Evolutionary conservation across 2,113 vertebrate genomes (phyloP).

Genomic region (Okapia johnstoni): DNA sequence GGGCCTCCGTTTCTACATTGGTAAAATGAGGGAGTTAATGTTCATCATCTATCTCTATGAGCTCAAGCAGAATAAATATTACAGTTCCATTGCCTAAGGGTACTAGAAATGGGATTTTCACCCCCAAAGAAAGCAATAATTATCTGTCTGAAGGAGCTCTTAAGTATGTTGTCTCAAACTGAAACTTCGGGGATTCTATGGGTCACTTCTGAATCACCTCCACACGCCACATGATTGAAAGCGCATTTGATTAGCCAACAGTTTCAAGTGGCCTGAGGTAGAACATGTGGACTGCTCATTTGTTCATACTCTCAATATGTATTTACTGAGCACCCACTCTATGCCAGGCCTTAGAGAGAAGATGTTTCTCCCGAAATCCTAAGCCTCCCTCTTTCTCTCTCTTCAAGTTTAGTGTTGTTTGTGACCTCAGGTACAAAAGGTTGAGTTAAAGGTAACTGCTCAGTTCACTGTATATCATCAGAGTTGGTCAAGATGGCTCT

Average conservation of each 20-base stretch:
- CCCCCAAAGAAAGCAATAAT: background rate
- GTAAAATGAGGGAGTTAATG: background rate
- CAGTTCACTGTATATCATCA: background rate
- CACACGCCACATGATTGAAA: background rate
- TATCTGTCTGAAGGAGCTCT: background rate
- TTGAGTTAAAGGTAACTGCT: background rate
- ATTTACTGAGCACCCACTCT: background rate
- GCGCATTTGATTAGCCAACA: background rate
- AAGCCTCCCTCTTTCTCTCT: background rate
- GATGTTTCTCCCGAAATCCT: background rate
- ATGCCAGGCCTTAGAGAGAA: background rate
- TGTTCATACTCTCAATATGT: background rate
- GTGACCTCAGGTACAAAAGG: background rate
- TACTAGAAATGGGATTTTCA: background rate
- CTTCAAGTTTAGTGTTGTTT: background rate
- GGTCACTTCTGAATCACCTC: background rate
- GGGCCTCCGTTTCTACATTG: background rate
- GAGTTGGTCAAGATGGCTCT: background rate
- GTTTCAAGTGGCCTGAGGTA: background rate
- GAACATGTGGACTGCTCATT: background rate
- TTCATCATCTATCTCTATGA: background rate
- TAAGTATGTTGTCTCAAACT: background rate
- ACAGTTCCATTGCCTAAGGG: background rate
- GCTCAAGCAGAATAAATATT: background rate
- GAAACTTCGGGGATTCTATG: background rate